Conservation (phyloP, 2,113 vertebrate species). For the Girardinichthys multiradiatus region DNA sequence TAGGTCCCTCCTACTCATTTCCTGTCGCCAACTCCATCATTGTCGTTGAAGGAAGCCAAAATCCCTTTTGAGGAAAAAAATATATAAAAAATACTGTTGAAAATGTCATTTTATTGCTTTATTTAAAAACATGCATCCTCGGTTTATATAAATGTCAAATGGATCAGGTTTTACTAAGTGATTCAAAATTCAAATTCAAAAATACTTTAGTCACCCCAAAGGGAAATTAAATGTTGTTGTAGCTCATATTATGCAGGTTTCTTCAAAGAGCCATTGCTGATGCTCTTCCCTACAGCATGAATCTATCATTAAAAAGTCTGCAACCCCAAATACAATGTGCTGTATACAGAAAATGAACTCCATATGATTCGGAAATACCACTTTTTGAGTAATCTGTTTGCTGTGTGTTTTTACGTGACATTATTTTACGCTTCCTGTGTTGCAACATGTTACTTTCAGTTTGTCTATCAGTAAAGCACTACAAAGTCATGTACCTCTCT, state of each 20-base stretch:
- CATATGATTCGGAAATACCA: neutral
- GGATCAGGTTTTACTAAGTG: neutral
- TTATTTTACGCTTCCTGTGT: conserved; percentile 53
- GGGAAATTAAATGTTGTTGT: too few relatives aligned
- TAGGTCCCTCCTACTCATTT: conserved; percentile 10
- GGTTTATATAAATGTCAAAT: too few relatives aligned
- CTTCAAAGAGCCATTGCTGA: too few relatives aligned
- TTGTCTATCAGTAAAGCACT: conserved; percentile 22
- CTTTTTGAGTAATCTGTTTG: neutral
- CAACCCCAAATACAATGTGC: neutral
- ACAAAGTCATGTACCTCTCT: conserved; percentile 15
- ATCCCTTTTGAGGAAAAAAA: too few relatives aligned
- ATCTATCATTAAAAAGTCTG: neutral
- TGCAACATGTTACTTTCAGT: conserved; percentile 35
- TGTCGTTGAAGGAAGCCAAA: neutral
- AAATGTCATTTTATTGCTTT: neutral
- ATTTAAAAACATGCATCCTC: too few relatives aligned
- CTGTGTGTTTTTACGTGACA: too few relatives aligned
- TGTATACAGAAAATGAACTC: neutral
- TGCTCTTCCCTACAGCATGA: neutral
- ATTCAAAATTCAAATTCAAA: too few relatives aligned
- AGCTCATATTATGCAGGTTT: too few relatives aligned
- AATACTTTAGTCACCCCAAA: too few relatives aligned
- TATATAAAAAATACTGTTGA: too few relatives aligned
- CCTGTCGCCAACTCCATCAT: neutral